Base-by-base conservation (phyloP, 2,113 vertebrate species). In the human (Homo sapiens) region DNA sequence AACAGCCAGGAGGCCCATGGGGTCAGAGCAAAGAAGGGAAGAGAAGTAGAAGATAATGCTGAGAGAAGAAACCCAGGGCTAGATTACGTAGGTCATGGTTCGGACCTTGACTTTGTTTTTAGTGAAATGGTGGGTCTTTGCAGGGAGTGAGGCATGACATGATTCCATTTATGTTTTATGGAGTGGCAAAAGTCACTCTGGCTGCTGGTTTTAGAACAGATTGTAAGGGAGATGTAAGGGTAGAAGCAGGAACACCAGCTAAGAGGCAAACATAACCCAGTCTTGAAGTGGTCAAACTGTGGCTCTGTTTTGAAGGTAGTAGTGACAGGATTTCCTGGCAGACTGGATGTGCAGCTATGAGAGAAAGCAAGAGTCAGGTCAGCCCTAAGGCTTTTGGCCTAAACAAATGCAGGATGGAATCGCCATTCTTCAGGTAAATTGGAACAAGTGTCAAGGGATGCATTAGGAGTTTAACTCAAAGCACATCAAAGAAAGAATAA, bases 401-500 rank as follows among this genome's bases (percentile, higher is more conserved):
- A 6, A 66, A 66, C 59, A 45, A 43, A 4, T 30, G n/a, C 2
- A 35, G 20, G 16, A 43, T 78, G 57, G 23, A 70, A 10, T 27
- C 76, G 8, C 38, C 30, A 78, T 70, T 75, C 57, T 75, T 61
- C 23, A 86, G 73, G 85, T 13, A 89, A 72, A 70, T 59, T 92
- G 40, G 40, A 17, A 3, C 38, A 61, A 30, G 14, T 81, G 86
- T 75, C 57, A 89, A 59, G 30, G 7, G 22, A 89, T 73, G 30
- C 22, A 32, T 66, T 38, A 68, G 35, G 52, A 80, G 61, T 57
- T 66, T 66, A 32, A 70, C 79, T 88, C 59, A 84, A 75, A 95
- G 61, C 17, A 87, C 52, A 87, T 95, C 52, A 80, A 88, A 84
- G 72, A 32, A 89, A 68, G 70, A 96, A 90, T 73, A 16, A 93